Evolutionary conservation across 2,113 vertebrate genomes (phyloP), one percentile per base, ranked within the genome.

Genomic region (Urocolius indicus): DNA sequence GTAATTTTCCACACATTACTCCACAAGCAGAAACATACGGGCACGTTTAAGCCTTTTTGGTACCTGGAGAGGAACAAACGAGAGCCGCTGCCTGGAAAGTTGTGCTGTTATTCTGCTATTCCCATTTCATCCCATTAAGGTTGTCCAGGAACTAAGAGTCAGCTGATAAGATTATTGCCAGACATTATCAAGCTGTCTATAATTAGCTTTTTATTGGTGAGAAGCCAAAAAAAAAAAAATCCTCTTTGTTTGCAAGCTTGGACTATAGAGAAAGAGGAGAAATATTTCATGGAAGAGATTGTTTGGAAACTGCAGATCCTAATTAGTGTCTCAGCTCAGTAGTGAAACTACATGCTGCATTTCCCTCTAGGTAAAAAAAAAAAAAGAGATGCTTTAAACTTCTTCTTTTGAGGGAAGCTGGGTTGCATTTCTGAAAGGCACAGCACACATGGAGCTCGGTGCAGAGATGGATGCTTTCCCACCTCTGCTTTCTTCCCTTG

Each of bases 121-220:
- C 86, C 78, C 72, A 90, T 77, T 87, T 81, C 83, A 96, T 84
- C 59, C 87, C 84, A 92, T 89, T 85, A 87, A 87, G 71, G 22
- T 88, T 94, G 86, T 92, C 68, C 52, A 10, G 78, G 84, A 93
- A 74, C 62, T 62, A 45, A 66, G 83, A 92, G 46, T 95, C 95
- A 95, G 76, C 75, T 89, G 94, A 95, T 95, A 36, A 92, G 75
- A 87, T 94, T 95, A 94, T 95, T 94, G 90, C 84, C 89, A 94
- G 92, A 89, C 78, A 89, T 92, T 90, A 96, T 95, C 96, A 97
- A 91, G 84, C 91, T 89, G 68, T 54, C 91, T 95, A 74, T 94
- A 97, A 97, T 97, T 95, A 96, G 88, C 86, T 93, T 91, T 89
- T 94, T 96, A 68, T 61, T 94, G 75, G 90, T 89, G 48, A 95